Base-by-base conservation (phyloP, 2,888 invertebrate genomes). In the Tortrix viridana region DNA sequence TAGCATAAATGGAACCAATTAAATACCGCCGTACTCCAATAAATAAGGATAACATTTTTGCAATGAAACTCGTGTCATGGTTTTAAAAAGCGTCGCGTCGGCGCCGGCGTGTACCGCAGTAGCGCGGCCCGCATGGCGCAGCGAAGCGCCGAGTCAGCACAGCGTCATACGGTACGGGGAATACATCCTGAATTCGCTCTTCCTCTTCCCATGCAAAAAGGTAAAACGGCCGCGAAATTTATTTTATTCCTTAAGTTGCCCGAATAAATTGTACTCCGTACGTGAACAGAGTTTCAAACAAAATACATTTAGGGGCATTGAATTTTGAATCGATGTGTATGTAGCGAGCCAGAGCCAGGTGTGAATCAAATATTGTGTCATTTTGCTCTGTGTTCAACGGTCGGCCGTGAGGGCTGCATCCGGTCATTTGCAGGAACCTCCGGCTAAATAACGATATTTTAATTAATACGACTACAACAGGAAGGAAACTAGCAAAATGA, bases 241-340 rank as follows among this genome's bases (percentile, higher is more conserved):
- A 79, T 79, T 85, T 82, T 80, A 82, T 81, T 80, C 81, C 82
- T 83, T 84, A 84, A 86, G 86, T 82, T 81, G 80, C 82, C 79
- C 77, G 79, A 83, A 85, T 87, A 86, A 86, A 86, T 85, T 85
- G 81, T 84, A 82, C 77, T 79, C 75, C 76, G 82, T 85, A 86
- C 86, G 85, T 86, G 86, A 75, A 80, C 79, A 67, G 81, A 76
- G 69, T 81, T 76, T 73, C 77, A 81, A 83, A 77, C 76, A 76
- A 69, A 74, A 76, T 75, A 75, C 78, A 68, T 69, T 69, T 65
- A 70, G 61, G 67, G 53, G 56, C 50, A 65, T 65, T 61, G 56
- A 53, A 69, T 72, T 71, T 62, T 63, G 68, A 65, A 54, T 64
- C 55, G 59, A 52, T 60, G 12, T 44, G 49, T 55, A 64, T 43